Conservation (phyloP, 2,888 invertebrate genomes). For the Unio delphinus region DNA sequence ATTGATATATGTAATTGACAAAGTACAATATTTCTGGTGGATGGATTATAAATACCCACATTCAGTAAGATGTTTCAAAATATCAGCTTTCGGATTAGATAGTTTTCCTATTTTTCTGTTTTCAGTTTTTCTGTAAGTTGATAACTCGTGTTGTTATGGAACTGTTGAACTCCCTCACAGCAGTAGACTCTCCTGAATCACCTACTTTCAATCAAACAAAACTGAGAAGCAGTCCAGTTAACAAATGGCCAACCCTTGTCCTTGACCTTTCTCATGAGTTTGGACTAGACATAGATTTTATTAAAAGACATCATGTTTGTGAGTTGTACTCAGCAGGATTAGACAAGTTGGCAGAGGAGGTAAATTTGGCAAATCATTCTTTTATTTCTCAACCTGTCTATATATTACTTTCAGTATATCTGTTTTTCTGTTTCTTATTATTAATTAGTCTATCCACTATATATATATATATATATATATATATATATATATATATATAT, state of each 20-base stretch:
- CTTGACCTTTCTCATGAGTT: constrained; percentile 82
- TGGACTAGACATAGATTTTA: constrained; percentile 82
- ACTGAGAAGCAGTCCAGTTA: constrained; percentile 28
- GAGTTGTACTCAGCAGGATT: constrained; percentile 77
- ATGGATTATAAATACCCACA: no score
- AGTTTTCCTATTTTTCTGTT: neutral
- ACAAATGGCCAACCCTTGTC: constrained; percentile 82
- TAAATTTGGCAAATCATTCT: constrained; percentile 51
- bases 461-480: no score
- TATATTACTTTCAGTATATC: neutral
- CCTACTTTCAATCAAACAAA: constrained; percentile 18
- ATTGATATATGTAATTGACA: no score
- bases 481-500: no score
- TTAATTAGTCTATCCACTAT: no score
- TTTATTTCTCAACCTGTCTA: neutral
- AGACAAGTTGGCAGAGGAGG: constrained; percentile 78
- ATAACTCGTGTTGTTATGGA: constrained; percentile 33
- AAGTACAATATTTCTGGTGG: no score
- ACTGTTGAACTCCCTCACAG: constrained; percentile 2
- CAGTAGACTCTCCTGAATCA: constrained; percentile 7
- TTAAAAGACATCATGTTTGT: constrained; percentile 84
- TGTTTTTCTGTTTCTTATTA: no score
- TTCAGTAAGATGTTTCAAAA: no score
- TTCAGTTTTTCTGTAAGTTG: constrained; percentile 35
- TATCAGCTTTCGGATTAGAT: no score